Percentiles rank a stretch among this genome's conserved stretches.
These are phyloP conservation scores for Typhlomys cinereus DNA, from an alignment of 2,113 vertebrate species.

Conservation along the genomic window DNA sequence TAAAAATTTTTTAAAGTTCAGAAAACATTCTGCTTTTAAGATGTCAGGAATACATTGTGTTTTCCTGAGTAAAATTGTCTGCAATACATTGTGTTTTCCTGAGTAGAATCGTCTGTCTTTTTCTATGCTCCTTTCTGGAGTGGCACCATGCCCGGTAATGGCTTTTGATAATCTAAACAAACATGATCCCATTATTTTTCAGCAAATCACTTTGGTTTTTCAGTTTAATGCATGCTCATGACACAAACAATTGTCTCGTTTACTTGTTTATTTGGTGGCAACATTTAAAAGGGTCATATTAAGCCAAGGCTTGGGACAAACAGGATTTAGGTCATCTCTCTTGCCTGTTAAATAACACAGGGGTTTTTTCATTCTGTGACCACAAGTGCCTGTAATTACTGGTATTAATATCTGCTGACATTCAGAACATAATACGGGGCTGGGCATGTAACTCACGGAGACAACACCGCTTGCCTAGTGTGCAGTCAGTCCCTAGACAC, in stretches of 20 bases:
- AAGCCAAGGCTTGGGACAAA: neutral
- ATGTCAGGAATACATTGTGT: neutral
- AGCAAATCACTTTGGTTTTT: neutral
- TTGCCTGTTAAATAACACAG: neutral
- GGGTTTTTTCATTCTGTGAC: neutral
- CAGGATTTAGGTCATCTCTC: neutral
- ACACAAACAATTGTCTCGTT: neutral
- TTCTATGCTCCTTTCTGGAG: neutral
- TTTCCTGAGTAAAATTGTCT: neutral
- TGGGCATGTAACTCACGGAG: neutral
- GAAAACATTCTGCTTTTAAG: neutral
- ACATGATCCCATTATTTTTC: slow-evolving; percentile 12
- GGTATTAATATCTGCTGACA: neutral
- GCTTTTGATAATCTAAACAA: slow-evolving; percentile 40
- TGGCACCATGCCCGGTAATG: neutral
- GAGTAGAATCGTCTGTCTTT: neutral
- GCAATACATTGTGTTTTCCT: neutral
- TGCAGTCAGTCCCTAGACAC: neutral
- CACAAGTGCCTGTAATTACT: neutral
- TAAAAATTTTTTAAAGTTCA: no score
- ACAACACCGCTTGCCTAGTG: neutral
- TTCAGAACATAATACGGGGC: neutral
- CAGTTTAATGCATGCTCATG: neutral
- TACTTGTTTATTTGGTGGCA: slow-evolving; percentile 19
- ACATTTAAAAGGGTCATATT: neutral